phyloP scores from a whole-genome alignment of 2,113 vertebrate genomes.

The Aplodontia rufa region DNA sequence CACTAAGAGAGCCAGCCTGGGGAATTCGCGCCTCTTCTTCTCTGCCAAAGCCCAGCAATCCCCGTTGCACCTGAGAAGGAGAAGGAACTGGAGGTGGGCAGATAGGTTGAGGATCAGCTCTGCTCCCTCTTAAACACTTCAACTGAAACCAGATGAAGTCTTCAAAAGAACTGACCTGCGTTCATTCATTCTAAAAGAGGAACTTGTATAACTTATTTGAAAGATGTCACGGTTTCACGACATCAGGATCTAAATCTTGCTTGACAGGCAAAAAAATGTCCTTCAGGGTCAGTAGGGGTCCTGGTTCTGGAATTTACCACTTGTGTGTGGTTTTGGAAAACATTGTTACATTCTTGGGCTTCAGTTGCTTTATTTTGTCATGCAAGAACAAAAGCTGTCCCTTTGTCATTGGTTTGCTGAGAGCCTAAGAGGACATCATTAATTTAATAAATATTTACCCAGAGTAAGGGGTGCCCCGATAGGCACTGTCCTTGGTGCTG shows the following conservation, averaged over 20 bases:
- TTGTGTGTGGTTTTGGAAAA: background rate
- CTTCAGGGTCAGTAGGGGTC: background rate
- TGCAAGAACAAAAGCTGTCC: background rate
- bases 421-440: background rate
- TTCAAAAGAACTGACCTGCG: background rate
- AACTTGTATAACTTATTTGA: no score
- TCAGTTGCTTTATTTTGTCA: background rate
- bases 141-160: background rate
- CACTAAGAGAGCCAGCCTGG: background rate
- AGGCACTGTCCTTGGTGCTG: background rate
- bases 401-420: background rate
- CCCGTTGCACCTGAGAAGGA: background rate
- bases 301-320: background rate
- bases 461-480: background rate
- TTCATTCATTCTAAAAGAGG: background rate
- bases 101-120: background rate
- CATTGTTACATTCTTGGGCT: background rate
- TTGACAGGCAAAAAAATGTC: background rate
- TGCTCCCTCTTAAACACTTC: background rate
- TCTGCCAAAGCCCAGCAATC: background rate
- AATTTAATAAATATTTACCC: background rate
- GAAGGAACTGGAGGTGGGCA: background rate
- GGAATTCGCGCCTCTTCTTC: background rate
- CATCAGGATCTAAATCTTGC: no score
- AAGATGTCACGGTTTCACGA: no score